Conservation (phyloP, 2,113 vertebrate genomes). For the Lanius ludovicianus region DNA sequence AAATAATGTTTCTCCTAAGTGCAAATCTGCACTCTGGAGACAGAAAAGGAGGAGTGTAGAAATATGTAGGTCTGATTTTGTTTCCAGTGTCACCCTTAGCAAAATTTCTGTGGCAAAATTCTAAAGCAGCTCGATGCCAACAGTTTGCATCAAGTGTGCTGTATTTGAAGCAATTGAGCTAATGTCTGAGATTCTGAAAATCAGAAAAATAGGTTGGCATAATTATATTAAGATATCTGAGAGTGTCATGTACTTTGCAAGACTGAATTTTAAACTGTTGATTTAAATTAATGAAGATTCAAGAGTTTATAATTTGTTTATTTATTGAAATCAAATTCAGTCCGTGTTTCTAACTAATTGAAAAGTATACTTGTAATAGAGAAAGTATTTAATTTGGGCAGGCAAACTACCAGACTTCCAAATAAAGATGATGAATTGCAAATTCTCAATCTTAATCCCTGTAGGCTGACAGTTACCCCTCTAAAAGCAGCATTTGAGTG, state of each 20-base stretch:
- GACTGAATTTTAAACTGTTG: conserved; percentile 63
- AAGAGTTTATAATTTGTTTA: conserved; percentile 60
- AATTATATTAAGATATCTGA: conserved; percentile 65
- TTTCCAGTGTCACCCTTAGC: not conserved
- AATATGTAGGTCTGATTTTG: not conserved
- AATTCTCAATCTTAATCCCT: conserved; percentile 75
- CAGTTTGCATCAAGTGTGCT: not conserved
- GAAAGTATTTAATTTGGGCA: conserved; percentile 72
- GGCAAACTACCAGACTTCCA: conserved; percentile 68
- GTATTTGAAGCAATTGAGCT: conserved; percentile 21
- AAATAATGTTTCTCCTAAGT: not conserved
- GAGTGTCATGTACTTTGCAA: conserved; percentile 46
- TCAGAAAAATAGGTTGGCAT: conserved; percentile 21
- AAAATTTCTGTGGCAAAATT: not conserved
- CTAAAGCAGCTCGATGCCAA: not conserved
- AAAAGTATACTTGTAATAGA: conserved; percentile 67
- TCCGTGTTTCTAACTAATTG: conserved; percentile 65
- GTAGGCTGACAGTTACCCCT: conserved; percentile 72
- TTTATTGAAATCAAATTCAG: conserved; percentile 65
- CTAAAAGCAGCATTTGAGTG: conserved; percentile 74
- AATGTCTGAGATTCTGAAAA: conserved; percentile 29
- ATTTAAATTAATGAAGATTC: conserved; percentile 63
- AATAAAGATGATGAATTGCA: conserved; percentile 79
- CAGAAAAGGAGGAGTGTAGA: not conserved
- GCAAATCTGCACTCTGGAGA: not conserved